phyloP scores from a whole-genome alignment of 1,140 invertebrate species.

The Palaemon carinicauda region DNA sequence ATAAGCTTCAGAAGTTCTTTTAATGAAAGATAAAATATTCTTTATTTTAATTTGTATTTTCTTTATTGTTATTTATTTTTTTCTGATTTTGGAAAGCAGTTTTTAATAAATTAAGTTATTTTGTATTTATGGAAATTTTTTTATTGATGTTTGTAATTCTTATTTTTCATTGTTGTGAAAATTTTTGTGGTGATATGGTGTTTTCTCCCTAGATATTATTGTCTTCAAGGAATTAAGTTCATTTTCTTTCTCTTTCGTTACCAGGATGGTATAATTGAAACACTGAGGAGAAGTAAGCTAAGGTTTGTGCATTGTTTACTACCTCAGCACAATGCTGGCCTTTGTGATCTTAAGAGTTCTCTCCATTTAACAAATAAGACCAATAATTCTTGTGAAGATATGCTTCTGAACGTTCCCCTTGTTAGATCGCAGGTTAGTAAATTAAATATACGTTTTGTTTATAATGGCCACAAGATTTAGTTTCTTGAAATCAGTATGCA shows the following conservation, averaged over 20 bases:
- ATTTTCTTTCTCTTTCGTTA: slow-evolving; percentile 59
- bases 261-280: slow-evolving; percentile 87
- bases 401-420: slow-evolving; percentile 86
- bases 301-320: slow-evolving; percentile 90
- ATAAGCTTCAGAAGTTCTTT: too few relatives aligned
- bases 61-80: too few relatives aligned
- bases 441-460: not conserved
- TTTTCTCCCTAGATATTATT: too few relatives aligned
- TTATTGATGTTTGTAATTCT: too few relatives aligned
- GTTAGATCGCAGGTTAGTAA: slow-evolving; percentile 79
- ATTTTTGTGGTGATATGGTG: too few relatives aligned
- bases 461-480: not conserved
- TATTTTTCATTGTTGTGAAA: too few relatives aligned
- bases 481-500: too few relatives aligned
- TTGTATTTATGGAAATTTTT: too few relatives aligned
- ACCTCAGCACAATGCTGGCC: slow-evolving; percentile 79
- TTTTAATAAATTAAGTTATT: too few relatives aligned
- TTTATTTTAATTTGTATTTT: too few relatives aligned
- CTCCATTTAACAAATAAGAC: slow-evolving; percentile 56
- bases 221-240: not conserved
- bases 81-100: too few relatives aligned
- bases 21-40: too few relatives aligned
- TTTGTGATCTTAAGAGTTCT: slow-evolving; percentile 65
- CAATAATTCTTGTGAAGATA: slow-evolving; percentile 66
- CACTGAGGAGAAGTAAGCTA: slow-evolving; percentile 80